Evolutionary conservation across 1,140 invertebrate species (phyloP), one percentile per base, ranked within the genome.

Genomic region (Brachionus rotundiformis): DNA sequence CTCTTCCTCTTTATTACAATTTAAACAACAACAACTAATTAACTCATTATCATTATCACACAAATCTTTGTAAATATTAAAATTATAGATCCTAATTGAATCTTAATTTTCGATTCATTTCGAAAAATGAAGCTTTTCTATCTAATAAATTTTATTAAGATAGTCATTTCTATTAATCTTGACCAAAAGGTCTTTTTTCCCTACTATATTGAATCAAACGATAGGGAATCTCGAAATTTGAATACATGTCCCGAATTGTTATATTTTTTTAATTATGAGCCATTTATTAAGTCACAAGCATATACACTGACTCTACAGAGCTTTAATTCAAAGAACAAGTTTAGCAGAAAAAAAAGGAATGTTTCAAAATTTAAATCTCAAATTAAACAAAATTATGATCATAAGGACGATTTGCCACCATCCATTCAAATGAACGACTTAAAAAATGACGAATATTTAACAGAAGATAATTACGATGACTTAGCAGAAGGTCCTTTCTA

Each of bases 221-320:
- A 68, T 36, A 31, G 23, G 5, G 31, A 68, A 19, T 7, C 23
- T 44, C 19, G 54, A 59, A 59, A 36, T 54, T 61, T 39, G 11
- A 79, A 79, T 25, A 31, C 54, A 13, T 79, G 76, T 59, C 76
- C 76, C 10, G 76, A 79, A 13, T 25, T 59, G 13, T 6, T 79
- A 6, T 79, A 79, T 79, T 79, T 59, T 41, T 79, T 29, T n/a
- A 41, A 79, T 16, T 79, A 79, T 63, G 47, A 79, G 27, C 76
- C 76, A 33, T 63, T 59, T 39, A 54, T 79, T 23, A 79, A 54
- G n/a, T 41, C 36, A 25, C 68, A 44, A 79, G 7, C n/a, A 16
- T 54, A n/a, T 1, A 41, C 75, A 3, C 19, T 54, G 19, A 54
- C 47, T 23, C 36, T 79, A 2, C 44, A 79, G n/a, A 39, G 44